These are phyloP conservation scores for Sorex fumeus DNA, from an alignment of 2,113 vertebrate genomes.

Conservation along the genomic window DNA sequence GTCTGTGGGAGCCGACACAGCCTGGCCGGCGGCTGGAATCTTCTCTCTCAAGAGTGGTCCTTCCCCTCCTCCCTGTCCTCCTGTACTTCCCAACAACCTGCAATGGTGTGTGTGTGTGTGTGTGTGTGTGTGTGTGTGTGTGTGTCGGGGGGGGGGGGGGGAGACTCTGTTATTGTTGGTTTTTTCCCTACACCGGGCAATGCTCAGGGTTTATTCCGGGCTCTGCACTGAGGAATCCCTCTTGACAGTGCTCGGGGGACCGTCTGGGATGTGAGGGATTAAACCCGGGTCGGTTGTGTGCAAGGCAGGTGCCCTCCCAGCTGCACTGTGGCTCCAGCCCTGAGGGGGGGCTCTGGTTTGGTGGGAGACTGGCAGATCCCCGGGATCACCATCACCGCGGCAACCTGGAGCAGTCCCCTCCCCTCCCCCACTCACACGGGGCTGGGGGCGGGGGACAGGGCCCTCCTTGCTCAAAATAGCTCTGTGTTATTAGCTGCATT, in stretches of 20 bases:
- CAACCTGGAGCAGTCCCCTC: background rate
- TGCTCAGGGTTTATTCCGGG: too few species aligned
- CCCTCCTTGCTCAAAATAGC: conserved; percentile 78
- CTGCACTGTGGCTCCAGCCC: too few species aligned
- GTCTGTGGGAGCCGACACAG: background rate
- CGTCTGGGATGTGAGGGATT: too few species aligned
- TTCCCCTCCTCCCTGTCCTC: background rate
- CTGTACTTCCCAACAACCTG: background rate
- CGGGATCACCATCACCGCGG: background rate
- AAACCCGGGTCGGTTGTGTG: too few species aligned
- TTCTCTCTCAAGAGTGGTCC: background rate
- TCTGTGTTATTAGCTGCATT: conserved; percentile 79
- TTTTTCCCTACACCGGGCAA: too few species aligned
- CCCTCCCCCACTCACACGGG: background rate
- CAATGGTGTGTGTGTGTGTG: background rate
- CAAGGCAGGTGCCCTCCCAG: too few species aligned
- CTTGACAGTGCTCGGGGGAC: too few species aligned
- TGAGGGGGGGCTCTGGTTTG: background rate
- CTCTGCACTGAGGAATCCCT: too few species aligned
- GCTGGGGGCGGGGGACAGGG: background rate
- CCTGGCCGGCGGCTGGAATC: background rate
- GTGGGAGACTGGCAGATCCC: background rate
- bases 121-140: too few species aligned
- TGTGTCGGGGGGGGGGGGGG: too few species aligned
- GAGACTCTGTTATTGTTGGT: too few species aligned